Evolutionary conservation across 1,140 invertebrate species (phyloP).

Genomic region (Bemisia tabaci): DNA sequence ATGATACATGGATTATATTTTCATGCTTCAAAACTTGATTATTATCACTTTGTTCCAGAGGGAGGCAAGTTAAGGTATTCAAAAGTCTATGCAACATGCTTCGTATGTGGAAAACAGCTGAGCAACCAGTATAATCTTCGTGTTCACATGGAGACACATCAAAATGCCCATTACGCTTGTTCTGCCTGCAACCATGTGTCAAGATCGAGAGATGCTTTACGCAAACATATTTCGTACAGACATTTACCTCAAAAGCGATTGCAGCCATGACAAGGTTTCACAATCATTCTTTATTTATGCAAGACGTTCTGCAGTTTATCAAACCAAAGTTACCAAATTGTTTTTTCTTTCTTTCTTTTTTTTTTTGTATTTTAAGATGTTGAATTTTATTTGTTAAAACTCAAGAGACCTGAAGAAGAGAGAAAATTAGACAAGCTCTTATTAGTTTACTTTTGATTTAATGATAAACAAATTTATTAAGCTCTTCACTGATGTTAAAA

Average conservation of each 20-base stretch:
- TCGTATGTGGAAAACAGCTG: conserved; percentile 69
- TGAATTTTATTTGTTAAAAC: not conserved
- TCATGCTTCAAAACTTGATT: no score
- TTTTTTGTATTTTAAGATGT: not conserved
- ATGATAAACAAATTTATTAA: no score
- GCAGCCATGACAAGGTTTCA: not conserved
- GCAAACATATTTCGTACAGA: conserved; percentile 76
- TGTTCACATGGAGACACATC: conserved; percentile 79
- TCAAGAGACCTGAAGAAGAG: no score
- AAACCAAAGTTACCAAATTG: not conserved
- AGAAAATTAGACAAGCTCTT: no score
- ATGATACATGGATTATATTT: no score
- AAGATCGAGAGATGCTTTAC: conserved; percentile 64
- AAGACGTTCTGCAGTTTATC: not conserved
- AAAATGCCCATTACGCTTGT: conserved; percentile 65
- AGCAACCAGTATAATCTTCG: conserved; percentile 81
- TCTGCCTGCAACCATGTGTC: conserved; percentile 71
- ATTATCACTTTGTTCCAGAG: not conserved
- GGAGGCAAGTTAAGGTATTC: conserved; percentile 25
- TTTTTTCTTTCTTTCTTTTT: not conserved
- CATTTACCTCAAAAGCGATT: conserved; percentile 37
- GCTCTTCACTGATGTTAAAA: no score
- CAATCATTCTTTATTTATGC: no score
- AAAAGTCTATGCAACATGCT: conserved; percentile 53
- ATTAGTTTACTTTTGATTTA: no score